Base-by-base conservation (phyloP, 2,888 invertebrate genomes). In the Amorpha juglandis region DNA sequence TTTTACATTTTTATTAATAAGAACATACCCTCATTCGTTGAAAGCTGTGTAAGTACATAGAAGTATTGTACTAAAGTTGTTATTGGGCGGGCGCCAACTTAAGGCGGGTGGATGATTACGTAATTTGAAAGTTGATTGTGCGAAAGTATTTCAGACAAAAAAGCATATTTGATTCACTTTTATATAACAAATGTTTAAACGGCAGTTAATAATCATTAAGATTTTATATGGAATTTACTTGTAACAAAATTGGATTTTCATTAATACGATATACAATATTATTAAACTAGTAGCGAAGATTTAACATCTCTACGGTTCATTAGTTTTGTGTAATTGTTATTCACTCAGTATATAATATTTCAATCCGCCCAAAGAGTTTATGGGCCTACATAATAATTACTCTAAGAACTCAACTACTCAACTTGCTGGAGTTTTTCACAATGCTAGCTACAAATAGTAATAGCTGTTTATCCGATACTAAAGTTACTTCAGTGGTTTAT, bases 11-110 rank as follows among this genome's bases (percentile, higher is more conserved):
- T 9, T 42, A 42, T 58, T 21, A 42, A 14, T 27, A 52, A 6
- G 19, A 21, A 16, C 16, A 35, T 55, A 55, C 11, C 16, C 9
- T 19, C 58, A 38, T 11, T 42, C 58, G 9, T 42, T 58, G 58
- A 19, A 58, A 16, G 58, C 42, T 42, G 42, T 42, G 70, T 68
- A 67, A 67, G 68, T 67, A 69, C 52, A 51, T 47, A 27, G 47
- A 52, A 51, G 42, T 38, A 42, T 58, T 16, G 42, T 16, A 12
- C 42, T 58, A 4, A 19, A 58, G 19, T 19, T 9, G 58, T 19
- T 62, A 63, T 19, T 51, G 50, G 63, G 63, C 63, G 63, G 63
- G 63, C 50, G 48, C 58, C 58, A 65, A 19, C 27, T 55, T 14
- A 27, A 58, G 52, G 53, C 53, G 64, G 53, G 11, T 33, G 53